Conservation (phyloP, 2,797 vertebrate species). For the Synaphobranchus kaupii region DNA sequence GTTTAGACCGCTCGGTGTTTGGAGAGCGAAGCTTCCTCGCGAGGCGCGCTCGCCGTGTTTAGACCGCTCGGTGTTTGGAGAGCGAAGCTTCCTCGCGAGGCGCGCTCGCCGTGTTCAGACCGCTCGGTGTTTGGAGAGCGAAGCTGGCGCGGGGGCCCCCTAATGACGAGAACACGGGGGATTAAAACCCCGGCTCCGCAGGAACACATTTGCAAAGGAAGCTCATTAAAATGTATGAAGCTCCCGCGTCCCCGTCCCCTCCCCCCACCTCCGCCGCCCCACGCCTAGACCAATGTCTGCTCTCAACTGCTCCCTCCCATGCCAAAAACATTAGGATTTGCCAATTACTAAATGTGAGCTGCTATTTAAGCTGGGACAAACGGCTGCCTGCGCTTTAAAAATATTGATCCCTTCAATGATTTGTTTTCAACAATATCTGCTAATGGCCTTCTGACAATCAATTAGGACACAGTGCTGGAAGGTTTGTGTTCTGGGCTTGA, state of each 20-base stretch:
- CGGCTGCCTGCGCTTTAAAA: slow-evolving; percentile 85
- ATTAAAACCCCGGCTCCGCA: slow-evolving; percentile 77
- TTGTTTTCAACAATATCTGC: slow-evolving; percentile 96
- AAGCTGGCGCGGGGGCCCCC: slow-evolving; percentile 64
- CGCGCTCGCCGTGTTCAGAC: neutral
- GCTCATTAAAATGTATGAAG: slow-evolving; percentile 86
- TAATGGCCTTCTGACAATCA: slow-evolving; percentile 92
- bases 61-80: too few relatives aligned
- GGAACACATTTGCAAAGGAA: slow-evolving; percentile 85
- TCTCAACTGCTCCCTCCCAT: slow-evolving; percentile 47
- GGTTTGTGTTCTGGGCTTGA: slow-evolving; percentile 73
- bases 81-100: too few relatives aligned
- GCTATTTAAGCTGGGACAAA: slow-evolving; percentile 92
- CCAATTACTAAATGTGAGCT: slow-evolving; percentile 83
- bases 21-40: too few relatives aligned
- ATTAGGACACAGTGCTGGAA: slow-evolving; percentile 90
- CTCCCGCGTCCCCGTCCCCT: slow-evolving; percentile 63
- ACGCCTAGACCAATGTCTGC: slow-evolving; percentile 50
- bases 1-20: too few relatives aligned
- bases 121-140: slow-evolving; percentile 28
- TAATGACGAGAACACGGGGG: slow-evolving; percentile 80
- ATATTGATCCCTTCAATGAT: slow-evolving; percentile 91
- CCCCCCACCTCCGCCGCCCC: slow-evolving; percentile 26
- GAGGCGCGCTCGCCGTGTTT: too few relatives aligned
- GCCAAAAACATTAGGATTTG: slow-evolving; percentile 70